Evolutionary conservation across 2,113 vertebrate genomes (phyloP), one percentile per base, ranked within the genome.

Genomic region (Clarias magur): DNA sequence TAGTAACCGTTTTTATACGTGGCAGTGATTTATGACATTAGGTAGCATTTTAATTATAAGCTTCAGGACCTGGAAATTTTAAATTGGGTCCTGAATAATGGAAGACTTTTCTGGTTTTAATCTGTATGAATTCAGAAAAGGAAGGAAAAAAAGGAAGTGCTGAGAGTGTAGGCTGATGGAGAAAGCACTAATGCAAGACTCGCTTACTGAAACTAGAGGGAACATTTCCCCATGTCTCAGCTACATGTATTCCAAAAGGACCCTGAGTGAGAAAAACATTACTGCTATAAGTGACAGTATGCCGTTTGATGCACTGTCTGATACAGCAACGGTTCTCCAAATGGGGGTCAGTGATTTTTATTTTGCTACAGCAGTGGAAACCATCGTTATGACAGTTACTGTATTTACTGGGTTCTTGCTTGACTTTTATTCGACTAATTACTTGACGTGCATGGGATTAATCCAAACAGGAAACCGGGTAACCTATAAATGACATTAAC

Each of bases 1-100:
- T 76, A n/a, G 54, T 63, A 54, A 27, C 72, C 62, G 34, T 54
- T 53, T 78, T 78, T 6, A 30, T 38, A 42, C 8, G 1, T 4
- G 12, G 21, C 4, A 10, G 12, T 53, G 73, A 86, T 42, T 81
- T 11, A 86, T 86, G 34, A 68, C 12, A 11, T 80, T 30, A 68
- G 19, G 27, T 57, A 38, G 25, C 60, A 67, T 76, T 73, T 76
- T 34, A 79, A 76, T 21, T 62, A 78, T 54, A 7, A 34, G 48
- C 30, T 23, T 57, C 68, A 53, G 70, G 15, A 57, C 42, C 21
- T 5, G n/a, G 38, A 48, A 85, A 75, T 79, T n/a, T 3, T 56
- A 70, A 80, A 79, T 79, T 19, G 53, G 34, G 53, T 59, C 63
- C 30, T 70, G 53, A 81, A 81, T 81, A 80, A 84, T 72, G 42